Evolutionary conservation across 2,797 vertebrate species (phyloP), one percentile per base, ranked within the genome.

Genomic region (Tragelaphus oryx): DNA sequence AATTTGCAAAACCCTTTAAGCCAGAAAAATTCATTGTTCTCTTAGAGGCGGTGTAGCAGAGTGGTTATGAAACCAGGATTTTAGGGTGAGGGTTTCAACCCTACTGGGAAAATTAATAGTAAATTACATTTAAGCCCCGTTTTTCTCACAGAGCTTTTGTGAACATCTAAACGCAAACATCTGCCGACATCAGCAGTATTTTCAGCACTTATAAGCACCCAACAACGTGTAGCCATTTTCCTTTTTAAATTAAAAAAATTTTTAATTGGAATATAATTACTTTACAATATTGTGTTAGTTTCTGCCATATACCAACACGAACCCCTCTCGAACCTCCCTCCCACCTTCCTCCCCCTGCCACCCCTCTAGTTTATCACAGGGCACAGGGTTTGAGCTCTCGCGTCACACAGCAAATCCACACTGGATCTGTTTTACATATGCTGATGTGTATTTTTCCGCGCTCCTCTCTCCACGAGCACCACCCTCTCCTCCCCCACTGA

Each of bases 161-260:
- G 76, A 92, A 87, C 80, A 44, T 60, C 79, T 93, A 76, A 95
- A 75, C 17, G 30, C n/a, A 93, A 89, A 79, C 71, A 52, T 12
- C 57, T 20, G 76, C 62, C 57, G 84, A 59, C 2, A 0, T 9
- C 2, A 79, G 87, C 44, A 18, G 26, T 30, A 12, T 30, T 41
- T 75, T 50, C 22, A 59, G 62, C 3, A 8, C 78, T 26, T 62
- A 3, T 0, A 17, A 78, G 20, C 65, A 76, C 59, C 30, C 22
- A 17, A 71, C 57, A 68, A 52, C 89, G 55, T 83, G 41, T 13
- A 74, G 74, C 52, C 55, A 18, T 80, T 94, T 79, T 68, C 18
- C 50, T 22, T 7, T 24, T 26, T 44, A 13, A 24, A 44, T 74
- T 13, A 0, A 7, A 71, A 37, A 68, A 12, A 11, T 1, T 22